Conservation (phyloP, 2,113 vertebrate genomes). For the Eulemur rufifrons region DNA sequence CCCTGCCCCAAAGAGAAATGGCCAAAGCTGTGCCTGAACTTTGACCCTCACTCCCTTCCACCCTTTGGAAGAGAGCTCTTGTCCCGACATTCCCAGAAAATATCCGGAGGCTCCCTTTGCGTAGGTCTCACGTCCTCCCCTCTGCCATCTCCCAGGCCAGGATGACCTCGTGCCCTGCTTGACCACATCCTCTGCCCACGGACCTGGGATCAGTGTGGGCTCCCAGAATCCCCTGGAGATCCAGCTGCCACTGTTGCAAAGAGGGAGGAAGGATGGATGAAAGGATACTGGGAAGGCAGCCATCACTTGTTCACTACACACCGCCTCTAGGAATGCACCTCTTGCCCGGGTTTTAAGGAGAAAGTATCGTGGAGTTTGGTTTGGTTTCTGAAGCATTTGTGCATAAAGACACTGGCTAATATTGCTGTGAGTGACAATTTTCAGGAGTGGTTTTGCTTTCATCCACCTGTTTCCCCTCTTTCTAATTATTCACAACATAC, state of each 20-base stretch:
- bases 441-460: neutral
- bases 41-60: neutral
- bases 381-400: neutral
- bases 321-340: neutral
- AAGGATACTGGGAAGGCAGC: neutral
- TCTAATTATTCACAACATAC: neutral
- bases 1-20: neutral
- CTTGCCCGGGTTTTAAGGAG: neutral
- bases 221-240: neutral
- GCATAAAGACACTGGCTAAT: neutral
- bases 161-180: neutral
- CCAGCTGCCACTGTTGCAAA: neutral
- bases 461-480: neutral
- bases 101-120: neutral
- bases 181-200: fast-evolving
- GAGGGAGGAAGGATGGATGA: neutral
- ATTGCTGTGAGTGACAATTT: neutral
- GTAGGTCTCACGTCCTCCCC: neutral
- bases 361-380: neutral
- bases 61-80: neutral
- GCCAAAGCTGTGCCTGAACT: neutral
- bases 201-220: neutral
- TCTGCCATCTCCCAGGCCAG: neutral
- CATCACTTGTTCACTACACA: fast-evolving
- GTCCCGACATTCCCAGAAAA: neutral